Conservation (phyloP, 1,140 invertebrate genomes). For the Ceratosolen fusciceps region DNA sequence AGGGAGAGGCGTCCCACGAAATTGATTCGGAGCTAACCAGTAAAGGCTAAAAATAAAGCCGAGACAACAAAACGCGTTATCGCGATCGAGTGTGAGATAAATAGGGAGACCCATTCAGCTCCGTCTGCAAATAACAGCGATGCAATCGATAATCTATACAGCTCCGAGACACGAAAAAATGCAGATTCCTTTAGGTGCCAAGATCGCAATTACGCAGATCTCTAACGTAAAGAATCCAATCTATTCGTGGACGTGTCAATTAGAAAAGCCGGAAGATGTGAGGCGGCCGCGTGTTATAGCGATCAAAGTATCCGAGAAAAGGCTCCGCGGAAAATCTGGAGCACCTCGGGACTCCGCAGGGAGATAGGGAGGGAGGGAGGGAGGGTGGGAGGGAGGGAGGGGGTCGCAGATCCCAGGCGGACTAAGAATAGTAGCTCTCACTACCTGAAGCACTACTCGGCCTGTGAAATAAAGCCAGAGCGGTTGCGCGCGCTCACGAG, state of each 20-base stretch:
- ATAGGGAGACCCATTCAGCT: neutral
- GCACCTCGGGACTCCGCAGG: too few species aligned
- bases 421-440: neutral
- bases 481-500: neutral
- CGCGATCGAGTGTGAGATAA: neutral
- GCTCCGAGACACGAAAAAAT: conserved; percentile 3
- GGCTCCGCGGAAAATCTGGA: conserved; percentile 27
- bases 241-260: neutral
- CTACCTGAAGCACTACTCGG: neutral
- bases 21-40: neutral
- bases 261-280: neutral
- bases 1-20: neutral
- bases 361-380: neutral
- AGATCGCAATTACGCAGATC: conserved; percentile 11
- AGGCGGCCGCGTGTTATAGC: too few species aligned
- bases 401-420: too few species aligned
- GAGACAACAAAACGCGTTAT: neutral
- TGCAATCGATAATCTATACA: conserved; percentile 7
- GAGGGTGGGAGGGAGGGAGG: neutral
- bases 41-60: neutral
- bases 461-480: conserved; percentile 2
- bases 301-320: too few species aligned
- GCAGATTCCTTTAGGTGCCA: neutral
- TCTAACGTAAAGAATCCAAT: neutral
- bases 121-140: neutral